A percentile compares a stretch with the other conserved stretches of the same genome.
These are phyloP conservation scores for Propithecus deckenii DNA, from an alignment of 2,797 vertebrate species.

Conservation along the genomic window DNA sequence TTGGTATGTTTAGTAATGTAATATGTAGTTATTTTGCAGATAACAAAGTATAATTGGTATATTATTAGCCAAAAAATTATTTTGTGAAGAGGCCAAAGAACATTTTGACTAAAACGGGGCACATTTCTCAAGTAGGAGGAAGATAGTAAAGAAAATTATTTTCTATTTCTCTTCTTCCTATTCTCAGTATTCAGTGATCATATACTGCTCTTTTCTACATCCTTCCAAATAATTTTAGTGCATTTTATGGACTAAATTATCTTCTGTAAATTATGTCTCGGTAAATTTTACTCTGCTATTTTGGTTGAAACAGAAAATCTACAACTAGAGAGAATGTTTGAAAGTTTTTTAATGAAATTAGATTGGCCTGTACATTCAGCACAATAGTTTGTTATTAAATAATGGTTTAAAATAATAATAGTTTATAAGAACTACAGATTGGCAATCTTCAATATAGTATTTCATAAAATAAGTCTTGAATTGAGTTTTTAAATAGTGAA, in stretches of 20 bases:
- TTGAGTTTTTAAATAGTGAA: constrained; percentile 16
- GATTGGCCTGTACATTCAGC: neutral
- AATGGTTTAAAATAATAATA: neutral
- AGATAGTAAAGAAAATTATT: neutral
- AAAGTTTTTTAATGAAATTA: constrained; percentile 24
- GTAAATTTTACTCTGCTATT: constrained; percentile 31
- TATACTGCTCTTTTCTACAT: neutral
- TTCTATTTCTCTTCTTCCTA: neutral
- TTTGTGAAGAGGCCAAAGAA: neutral
- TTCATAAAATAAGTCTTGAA: neutral
- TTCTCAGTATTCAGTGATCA: neutral
- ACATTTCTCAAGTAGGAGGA: neutral
- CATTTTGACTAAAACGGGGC: neutral
- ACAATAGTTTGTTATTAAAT: neutral
- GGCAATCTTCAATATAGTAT: neutral
- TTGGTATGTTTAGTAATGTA: neutral
- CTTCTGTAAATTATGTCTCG: neutral
- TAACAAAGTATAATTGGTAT: constrained; percentile 31
- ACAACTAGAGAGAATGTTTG: constrained; percentile 1
- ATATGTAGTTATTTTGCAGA: neutral
- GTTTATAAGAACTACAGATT: neutral
- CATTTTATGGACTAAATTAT: neutral
- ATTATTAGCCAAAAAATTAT: neutral
- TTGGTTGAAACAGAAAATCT: constrained; percentile 9
- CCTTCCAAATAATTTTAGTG: constrained; percentile 33